phyloP scores from a whole-genome alignment of 2,113 vertebrate genomes.

The Hippocampus zosterae region DNA sequence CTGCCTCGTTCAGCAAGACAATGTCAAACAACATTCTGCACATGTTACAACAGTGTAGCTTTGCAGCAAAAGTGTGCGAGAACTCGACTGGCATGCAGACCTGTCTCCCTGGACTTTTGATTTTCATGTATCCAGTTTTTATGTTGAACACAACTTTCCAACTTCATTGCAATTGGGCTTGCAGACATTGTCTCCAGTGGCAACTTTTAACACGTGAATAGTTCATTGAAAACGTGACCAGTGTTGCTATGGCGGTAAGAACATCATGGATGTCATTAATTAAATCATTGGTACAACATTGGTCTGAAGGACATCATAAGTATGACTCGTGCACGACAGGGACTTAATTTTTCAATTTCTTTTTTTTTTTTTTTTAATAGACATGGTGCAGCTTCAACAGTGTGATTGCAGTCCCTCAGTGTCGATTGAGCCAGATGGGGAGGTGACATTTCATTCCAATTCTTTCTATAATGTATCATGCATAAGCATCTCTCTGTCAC shows the following conservation, averaged over 20 bases:
- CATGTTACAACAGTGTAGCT: no score
- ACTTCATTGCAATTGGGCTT: no score
- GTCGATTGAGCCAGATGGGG: conserved; percentile 68
- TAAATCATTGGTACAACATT: neutral
- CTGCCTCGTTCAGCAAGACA: no score
- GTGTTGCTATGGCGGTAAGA: conserved; percentile 6
- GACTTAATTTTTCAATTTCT: neutral
- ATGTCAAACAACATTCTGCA: no score
- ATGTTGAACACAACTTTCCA: no score
- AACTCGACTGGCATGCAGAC: no score
- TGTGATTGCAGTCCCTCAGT: conserved; percentile 72
- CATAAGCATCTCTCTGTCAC: neutral
- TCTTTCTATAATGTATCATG: neutral
- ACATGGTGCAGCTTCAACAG: conserved; percentile 86
- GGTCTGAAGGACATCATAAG: neutral
- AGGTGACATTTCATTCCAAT: conserved; percentile 66
- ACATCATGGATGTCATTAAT: neutral
- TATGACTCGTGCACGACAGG: neutral
- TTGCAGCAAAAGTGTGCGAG: no score
- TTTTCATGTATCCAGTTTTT: no score
- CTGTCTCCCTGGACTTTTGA: no score
- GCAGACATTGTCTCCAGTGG: neutral
- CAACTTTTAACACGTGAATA: neutral
- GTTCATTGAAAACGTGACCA: neutral
- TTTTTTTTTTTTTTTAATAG: conserved; percentile 54